Base-by-base conservation (phyloP, 2,888 invertebrate genomes). In the Muschampia plurimacula region DNA sequence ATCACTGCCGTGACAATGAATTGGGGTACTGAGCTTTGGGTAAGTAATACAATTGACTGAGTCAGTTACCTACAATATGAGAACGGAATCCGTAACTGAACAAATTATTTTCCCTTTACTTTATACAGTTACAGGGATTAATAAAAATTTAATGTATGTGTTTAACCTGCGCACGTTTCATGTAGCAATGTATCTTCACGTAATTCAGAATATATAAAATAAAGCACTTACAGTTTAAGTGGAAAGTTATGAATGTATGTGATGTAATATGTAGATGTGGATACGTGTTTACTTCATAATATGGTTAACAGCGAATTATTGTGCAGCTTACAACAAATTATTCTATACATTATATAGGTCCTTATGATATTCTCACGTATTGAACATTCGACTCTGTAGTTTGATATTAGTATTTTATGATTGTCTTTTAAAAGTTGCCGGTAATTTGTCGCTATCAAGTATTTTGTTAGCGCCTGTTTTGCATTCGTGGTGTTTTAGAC, bases 21-120 rank as follows among this genome's bases (percentile, higher is more conserved):
- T 93, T 96, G 96, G 96, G 96, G 96, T 89, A 95, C 95, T 75
- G 96, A 96, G 92, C 95, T 96, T 89, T 96, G 96, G 96, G 96
- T 96, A 91, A 95, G 96, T 95, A 79, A 76, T 67, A 80, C 78
- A 75, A 80, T 74, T 79, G 77, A 67, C 75, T 79, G 78, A 67
- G 67, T 67, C 72, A 72, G 57, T 67, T 72, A 63, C 52, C 67
- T 67, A 63, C 62, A 52, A 69, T 57, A 28, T 60, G 60, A 60
- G 22, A 3, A 36, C 59, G 49, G 63, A 52, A 72, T 72, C 57
- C 63, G 36, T 63, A 67, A 22, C 67, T 41, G 66, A 62, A 72
- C 62, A 63, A 63, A 62, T 62, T 72, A 72, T 67, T 67, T 72
- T 67, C 63, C 72, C 67, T 67, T 63, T 63, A 60, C 67, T 67